Evolutionary conservation across 1,140 invertebrate genomes (phyloP), one percentile per base, ranked within the genome.

Genomic region (Drosophila novamexicana): DNA sequence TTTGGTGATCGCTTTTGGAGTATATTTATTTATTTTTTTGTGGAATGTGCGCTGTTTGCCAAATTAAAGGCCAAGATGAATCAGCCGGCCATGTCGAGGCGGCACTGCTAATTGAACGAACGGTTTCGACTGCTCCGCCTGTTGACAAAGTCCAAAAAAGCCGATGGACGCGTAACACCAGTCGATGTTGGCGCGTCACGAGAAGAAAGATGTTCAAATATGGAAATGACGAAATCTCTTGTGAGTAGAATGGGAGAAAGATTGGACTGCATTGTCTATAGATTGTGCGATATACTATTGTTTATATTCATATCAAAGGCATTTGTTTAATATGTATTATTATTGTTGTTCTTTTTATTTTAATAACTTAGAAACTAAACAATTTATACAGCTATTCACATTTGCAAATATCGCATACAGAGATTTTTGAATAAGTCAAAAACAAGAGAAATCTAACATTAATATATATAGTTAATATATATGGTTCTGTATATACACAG

Each of bases 321-420:
- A 40, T 66, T 22, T 52, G 8, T 52, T 70, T 73, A 14, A 12
- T 53, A 34, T 22, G 22, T 22, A 22, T 54, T 22, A 22, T 54
- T 74, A 40, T 22, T 57, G 52, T 9, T 61, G 49, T 61, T 68
- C 32, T 54, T 53, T 59, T 50, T 45, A 16, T 65, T 75, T 75
- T 64, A 45, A 49, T 76, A 64, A 29, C 6, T 29, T 12, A 53
- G 18, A 57, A 50, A 77, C 72, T 83, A 83, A 77, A 84, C 72
- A 76, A 77, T 77, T 71, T 77, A 77, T 76, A 65, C 50, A 75
- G 44, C 79, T 76, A 84, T 81, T 80, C 76, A 83, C 70, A 77
- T 56, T 89, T 89, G 84, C 84, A 89, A 89, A 89, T 89, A 89
- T 89, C 84, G 84, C 84, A 89, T 89, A 89, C 84, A 89, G 54